Evolutionary conservation across 2,888 invertebrate species (phyloP).

Genomic region (Drepana falcataria): DNA sequence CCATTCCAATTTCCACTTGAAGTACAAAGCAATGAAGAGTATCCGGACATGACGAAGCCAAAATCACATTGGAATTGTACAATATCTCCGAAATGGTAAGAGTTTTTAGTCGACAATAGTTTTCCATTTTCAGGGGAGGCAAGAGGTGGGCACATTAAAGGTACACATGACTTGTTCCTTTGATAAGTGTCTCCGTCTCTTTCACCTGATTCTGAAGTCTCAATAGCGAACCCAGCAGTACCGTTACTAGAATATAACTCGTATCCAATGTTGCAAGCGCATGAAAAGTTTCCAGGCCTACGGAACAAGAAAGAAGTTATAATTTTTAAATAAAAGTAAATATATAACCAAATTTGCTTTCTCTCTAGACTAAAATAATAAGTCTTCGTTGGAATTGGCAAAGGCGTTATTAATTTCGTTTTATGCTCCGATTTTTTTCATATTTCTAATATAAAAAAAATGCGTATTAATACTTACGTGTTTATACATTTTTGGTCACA

Average conservation of each 20-base stretch:
- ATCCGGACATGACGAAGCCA: conserved; percentile 95
- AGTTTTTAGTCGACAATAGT: conserved; percentile 87
- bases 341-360: background rate
- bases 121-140: conserved; percentile 90
- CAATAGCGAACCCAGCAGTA: conserved; percentile 91
- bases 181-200: conserved; percentile 93
- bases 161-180: conserved; percentile 96
- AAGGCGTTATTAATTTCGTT: too few species aligned
- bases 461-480: conserved; percentile 58
- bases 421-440: too few species aligned
- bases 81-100: conserved; percentile 93
- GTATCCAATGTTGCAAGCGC: conserved; percentile 94
- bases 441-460: too few species aligned
- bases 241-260: conserved; percentile 93
- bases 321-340: background rate
- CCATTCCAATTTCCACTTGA: conserved; percentile 97
- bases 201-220: conserved; percentile 89
- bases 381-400: too few species aligned
- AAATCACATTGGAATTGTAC: conserved; percentile 96
- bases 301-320: conserved; percentile 16
- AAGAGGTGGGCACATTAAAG: conserved; percentile 91
- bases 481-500: conserved; percentile 96
- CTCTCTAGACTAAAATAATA: too few species aligned
- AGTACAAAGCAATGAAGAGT: conserved; percentile 90
- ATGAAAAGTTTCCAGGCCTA: conserved; percentile 91